phyloP scores from a whole-genome alignment of 2,113 vertebrate species.

The Sinocyclocheilus rhinocerous region DNA sequence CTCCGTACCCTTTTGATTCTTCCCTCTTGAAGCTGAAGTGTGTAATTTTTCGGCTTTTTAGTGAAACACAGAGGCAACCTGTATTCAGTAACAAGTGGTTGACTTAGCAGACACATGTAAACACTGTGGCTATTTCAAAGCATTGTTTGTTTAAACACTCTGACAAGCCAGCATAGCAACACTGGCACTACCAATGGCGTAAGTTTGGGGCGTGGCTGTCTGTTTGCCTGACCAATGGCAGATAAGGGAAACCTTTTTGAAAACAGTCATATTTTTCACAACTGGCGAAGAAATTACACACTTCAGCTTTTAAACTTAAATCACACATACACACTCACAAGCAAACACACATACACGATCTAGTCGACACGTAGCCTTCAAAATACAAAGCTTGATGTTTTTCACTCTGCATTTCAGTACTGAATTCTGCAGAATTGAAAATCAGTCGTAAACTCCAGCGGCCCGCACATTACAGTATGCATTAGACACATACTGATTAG shows the following conservation, averaged over 20 bases:
- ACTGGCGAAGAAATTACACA: background rate
- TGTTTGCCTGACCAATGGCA: background rate
- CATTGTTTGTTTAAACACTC: background rate
- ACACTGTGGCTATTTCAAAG: background rate
- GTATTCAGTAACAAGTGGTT: background rate
- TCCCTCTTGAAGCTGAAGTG: constrained; percentile 16
- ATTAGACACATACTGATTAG: background rate
- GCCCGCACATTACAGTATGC: background rate
- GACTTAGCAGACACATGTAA: background rate
- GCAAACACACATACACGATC: background rate
- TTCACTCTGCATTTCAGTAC: background rate
- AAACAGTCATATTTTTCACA: background rate
- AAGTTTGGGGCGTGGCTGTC: background rate
- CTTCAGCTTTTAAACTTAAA: constrained; percentile 26
- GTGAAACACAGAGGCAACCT: background rate
- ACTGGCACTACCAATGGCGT: background rate
- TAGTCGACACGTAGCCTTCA: background rate
- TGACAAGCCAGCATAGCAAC: background rate
- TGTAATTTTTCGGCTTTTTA: background rate
- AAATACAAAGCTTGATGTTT: background rate
- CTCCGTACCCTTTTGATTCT: background rate
- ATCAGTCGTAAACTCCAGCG: background rate
- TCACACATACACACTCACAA: constrained; percentile 2
- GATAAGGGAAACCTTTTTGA: background rate
- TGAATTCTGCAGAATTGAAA: background rate